phyloP scores from a whole-genome alignment of 2,113 vertebrate genomes.

The Ophthalmolycus amberensis region DNA sequence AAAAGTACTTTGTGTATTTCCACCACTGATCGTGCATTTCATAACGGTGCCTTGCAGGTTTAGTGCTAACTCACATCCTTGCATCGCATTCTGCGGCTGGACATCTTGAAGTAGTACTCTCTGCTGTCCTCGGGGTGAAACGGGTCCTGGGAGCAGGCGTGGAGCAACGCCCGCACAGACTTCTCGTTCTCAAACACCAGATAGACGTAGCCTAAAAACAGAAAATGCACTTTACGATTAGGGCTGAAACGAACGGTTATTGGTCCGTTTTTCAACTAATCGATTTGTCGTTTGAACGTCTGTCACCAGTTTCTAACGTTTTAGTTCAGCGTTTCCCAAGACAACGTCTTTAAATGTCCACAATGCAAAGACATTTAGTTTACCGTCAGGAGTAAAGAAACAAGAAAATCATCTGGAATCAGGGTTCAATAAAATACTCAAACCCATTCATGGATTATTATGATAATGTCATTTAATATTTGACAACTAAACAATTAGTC shows the following conservation, averaged over 20 bases:
- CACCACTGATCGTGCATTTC: too few relatives aligned
- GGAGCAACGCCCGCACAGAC: conserved; percentile 93
- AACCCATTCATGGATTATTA: not conserved
- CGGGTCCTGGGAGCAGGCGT: conserved; percentile 94
- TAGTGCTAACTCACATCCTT: conserved; percentile 90
- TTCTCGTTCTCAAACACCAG: conserved; percentile 97
- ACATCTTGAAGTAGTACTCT: conserved; percentile 99
- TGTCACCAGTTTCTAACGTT: too few relatives aligned
- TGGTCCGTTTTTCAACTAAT: too few relatives aligned
- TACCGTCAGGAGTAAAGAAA: not conserved
- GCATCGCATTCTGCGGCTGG: conserved; percentile 97
- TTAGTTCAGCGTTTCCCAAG: too few relatives aligned
- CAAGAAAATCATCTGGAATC: not conserved
- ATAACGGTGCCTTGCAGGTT: too few relatives aligned
- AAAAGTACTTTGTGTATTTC: too few relatives aligned
- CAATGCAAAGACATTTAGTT: too few relatives aligned
- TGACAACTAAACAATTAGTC: not conserved
- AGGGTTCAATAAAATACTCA: too few relatives aligned
- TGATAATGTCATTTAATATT: not conserved
- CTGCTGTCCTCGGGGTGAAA: conserved; percentile 92
- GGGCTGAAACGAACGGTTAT: not conserved
- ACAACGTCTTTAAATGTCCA: too few relatives aligned
- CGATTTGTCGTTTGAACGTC: too few relatives aligned
- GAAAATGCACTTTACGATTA: not conserved
- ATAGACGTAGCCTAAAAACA: conserved; percentile 92